Conservation (phyloP, 2,113 vertebrate genomes). For the Gobiocypris rarus region DNA sequence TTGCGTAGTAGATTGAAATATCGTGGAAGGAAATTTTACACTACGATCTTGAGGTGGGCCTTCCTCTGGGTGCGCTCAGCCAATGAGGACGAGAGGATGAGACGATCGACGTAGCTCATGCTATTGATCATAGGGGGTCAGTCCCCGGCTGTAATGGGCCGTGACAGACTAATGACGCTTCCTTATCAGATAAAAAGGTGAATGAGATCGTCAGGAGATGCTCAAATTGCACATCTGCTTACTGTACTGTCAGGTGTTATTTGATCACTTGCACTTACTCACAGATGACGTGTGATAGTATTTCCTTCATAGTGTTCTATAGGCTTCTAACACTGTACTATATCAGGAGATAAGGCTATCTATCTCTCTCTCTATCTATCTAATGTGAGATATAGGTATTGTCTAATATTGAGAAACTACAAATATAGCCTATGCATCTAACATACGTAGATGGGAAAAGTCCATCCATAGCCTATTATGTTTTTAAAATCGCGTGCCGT, state of each 20-base stretch:
- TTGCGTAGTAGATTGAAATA: constrained; percentile 65
- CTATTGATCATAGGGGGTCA: constrained; percentile 66
- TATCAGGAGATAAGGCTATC: background rate
- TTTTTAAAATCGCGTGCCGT: background rate
- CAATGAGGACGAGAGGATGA: constrained; percentile 73
- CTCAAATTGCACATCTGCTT: background rate
- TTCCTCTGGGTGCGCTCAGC: constrained; percentile 72
- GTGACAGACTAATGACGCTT: background rate
- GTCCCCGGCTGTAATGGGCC: background rate
- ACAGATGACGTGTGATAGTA: background rate
- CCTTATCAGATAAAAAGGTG: background rate
- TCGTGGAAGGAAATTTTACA: constrained; percentile 68
- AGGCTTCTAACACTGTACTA: background rate
- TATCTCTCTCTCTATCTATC: constrained; percentile 26
- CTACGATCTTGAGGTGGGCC: constrained; percentile 74
- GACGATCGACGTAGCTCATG: constrained; percentile 64
- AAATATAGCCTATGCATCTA: too few species aligned
- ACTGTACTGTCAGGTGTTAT: constrained; percentile 1
- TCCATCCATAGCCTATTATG: constrained; percentile 10
- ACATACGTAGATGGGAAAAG: background rate
- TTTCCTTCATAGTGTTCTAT: background rate
- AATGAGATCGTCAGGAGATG: constrained; percentile 3
- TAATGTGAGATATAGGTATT: background rate
- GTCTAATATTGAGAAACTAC: too few species aligned
- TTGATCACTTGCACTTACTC: background rate